phyloP scores from a whole-genome alignment of 1,140 invertebrate genomes.

The Tribolium castaneum region DNA sequence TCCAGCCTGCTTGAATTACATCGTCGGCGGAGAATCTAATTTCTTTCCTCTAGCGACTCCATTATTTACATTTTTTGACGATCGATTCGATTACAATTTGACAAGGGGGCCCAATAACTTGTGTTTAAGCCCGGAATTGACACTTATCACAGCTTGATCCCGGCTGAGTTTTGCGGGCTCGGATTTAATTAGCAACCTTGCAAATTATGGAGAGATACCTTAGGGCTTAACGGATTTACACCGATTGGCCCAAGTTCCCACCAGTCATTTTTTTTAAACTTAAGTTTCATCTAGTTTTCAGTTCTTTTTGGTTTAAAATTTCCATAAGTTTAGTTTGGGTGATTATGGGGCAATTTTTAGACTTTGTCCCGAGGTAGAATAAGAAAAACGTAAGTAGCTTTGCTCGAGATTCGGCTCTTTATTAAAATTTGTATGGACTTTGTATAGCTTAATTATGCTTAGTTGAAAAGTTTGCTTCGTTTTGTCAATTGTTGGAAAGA shows the following conservation, averaged over 20 bases:
- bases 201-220: conserved; percentile 9
- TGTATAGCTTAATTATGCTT: too few relatives aligned
- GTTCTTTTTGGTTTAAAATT: too few relatives aligned
- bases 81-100: background rate
- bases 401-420: too few relatives aligned
- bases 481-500: too few relatives aligned
- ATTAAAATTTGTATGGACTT: too few relatives aligned
- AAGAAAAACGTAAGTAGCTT: too few relatives aligned
- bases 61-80: conserved; percentile 3
- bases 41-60: background rate
- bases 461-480: too few relatives aligned
- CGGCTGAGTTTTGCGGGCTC: background rate
- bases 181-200: conserved; percentile 2
- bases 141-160: conserved; percentile 4
- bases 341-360: too few relatives aligned
- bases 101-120: background rate
- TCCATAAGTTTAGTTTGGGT: too few relatives aligned
- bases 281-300: too few relatives aligned
- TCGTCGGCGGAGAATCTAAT: background rate
- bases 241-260: background rate
- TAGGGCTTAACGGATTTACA: background rate
- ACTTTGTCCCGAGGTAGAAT: too few relatives aligned
- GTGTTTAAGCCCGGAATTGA: background rate
- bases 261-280: too few relatives aligned
- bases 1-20: conserved; percentile 14